A percentile compares a stretch with the other conserved stretches of the same genome.
These are phyloP conservation scores for Fragum whitleyi DNA, from an alignment of 2,888 invertebrate species.

Conservation along the genomic window DNA sequence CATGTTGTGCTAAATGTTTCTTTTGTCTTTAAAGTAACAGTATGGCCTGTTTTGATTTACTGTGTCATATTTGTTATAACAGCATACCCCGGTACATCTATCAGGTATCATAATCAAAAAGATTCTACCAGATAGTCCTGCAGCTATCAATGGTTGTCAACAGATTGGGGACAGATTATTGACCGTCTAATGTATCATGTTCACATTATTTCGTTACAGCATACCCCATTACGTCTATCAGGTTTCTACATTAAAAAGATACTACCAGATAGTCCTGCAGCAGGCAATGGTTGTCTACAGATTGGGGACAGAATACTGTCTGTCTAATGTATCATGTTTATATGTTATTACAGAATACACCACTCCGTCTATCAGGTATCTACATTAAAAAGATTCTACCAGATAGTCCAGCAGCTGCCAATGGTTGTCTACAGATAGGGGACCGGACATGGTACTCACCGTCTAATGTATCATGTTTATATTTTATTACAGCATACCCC, in stretches of 20 bases:
- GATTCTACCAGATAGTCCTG: slow-evolving; percentile 76
- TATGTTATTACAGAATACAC: slow-evolving; percentile 72
- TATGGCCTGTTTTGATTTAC: too few species aligned
- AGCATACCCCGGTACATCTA: slow-evolving; percentile 77
- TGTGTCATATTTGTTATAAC: too few species aligned
- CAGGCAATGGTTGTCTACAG: slow-evolving; percentile 72
- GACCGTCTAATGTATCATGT: too few species aligned
- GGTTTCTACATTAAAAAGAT: slow-evolving; percentile 81
- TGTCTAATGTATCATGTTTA: too few species aligned
- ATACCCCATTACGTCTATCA: slow-evolving; percentile 74
- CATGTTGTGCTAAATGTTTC: too few species aligned
- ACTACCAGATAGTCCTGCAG: slow-evolving; percentile 76
- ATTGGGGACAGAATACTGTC: slow-evolving; percentile 80
- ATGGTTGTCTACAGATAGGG: slow-evolving; percentile 76
- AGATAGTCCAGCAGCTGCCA: slow-evolving; percentile 75
- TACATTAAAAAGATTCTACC: slow-evolving; percentile 78
- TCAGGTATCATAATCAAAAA: slow-evolving; percentile 80
- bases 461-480: too few species aligned
- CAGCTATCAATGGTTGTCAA: slow-evolving; percentile 74
- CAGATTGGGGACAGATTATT: slow-evolving; percentile 79
- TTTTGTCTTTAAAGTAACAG: too few species aligned
- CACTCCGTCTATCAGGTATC: slow-evolving; percentile 75
- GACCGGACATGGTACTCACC: slow-evolving; percentile 80
- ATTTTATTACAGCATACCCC: slow-evolving; percentile 73
- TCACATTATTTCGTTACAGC: slow-evolving; percentile 57